phyloP scores from a whole-genome alignment of 2,797 vertebrate genomes.

The Morelia viridis region DNA sequence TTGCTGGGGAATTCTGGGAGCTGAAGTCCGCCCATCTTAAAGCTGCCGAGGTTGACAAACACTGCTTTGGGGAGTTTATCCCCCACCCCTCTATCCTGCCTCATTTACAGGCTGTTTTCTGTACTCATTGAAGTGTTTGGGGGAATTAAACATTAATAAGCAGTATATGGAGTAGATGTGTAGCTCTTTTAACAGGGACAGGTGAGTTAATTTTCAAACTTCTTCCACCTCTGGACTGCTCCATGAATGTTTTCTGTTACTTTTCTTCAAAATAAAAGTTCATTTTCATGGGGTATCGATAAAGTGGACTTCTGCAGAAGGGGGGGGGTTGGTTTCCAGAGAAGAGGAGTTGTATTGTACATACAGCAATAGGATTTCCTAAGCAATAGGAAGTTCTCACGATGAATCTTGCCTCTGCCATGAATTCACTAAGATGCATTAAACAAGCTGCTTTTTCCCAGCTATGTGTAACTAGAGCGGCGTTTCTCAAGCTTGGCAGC shows the following conservation, averaged over 20 bases:
- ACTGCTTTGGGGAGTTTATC: not conserved
- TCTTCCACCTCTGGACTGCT: not conserved
- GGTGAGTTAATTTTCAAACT: slow-evolving; percentile 20
- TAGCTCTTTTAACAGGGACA: not conserved
- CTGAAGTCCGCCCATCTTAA: no score
- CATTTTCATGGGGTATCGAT: not conserved
- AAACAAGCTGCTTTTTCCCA: not conserved
- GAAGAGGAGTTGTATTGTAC: not conserved
- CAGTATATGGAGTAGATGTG: not conserved
- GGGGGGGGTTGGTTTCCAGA: not conserved
- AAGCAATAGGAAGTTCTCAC: not conserved
- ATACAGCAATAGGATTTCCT: not conserved
- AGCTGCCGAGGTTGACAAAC: no score
- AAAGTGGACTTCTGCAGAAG: not conserved
- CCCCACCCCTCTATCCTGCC: not conserved
- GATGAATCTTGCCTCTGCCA: not conserved
- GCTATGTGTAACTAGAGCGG: not conserved
- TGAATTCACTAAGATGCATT: not conserved
- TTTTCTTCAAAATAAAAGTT: not conserved
- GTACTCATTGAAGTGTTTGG: not conserved
- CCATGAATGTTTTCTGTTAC: not conserved
- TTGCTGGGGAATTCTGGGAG: no score
- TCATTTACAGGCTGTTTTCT: not conserved
- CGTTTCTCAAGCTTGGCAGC: no score
- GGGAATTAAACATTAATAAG: slow-evolving; percentile 17